A percentile compares a stretch with the other conserved stretches of the same genome.
Evolutionary conservation across 2,113 vertebrate species (phyloP).

Genomic region (Thunnus maccoyii): DNA sequence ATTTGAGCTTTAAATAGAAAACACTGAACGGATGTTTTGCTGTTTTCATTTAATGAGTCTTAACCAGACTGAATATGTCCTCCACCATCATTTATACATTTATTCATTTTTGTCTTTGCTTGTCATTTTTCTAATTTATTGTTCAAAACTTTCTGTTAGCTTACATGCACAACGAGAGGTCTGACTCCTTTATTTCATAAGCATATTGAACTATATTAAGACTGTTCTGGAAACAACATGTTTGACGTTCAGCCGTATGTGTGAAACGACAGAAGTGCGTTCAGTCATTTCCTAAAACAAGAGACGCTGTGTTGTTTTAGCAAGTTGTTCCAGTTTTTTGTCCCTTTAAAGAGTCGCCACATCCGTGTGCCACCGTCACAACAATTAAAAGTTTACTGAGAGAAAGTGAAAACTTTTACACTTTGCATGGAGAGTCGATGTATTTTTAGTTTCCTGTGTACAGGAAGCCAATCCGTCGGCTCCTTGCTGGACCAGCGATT

Average conservation of each 20-base stretch:
- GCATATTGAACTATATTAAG: background rate
- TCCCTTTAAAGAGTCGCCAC: slow-evolving; percentile 10
- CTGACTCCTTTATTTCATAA: slow-evolving; percentile 17
- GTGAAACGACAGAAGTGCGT: slow-evolving; percentile 35
- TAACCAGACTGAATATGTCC: too few relatives aligned
- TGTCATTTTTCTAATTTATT: background rate
- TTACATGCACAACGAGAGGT: background rate
- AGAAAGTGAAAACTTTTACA: slow-evolving; percentile 50
- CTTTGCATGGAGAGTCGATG: slow-evolving; percentile 13
- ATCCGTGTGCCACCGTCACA: slow-evolving; percentile 35
- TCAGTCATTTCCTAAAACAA: slow-evolving; percentile 43
- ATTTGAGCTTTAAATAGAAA: too few relatives aligned
- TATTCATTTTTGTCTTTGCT: background rate
- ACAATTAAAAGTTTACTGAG: slow-evolving; percentile 57
- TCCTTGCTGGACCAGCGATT: slow-evolving; percentile 28
- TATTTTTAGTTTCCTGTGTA: slow-evolving; percentile 57
- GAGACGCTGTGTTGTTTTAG: slow-evolving; percentile 12
- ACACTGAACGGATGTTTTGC: too few relatives aligned
- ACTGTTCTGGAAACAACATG: slow-evolving; percentile 23
- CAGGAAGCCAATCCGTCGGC: slow-evolving; percentile 28
- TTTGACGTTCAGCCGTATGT: slow-evolving; percentile 10
- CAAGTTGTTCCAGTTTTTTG: slow-evolving; percentile 48
- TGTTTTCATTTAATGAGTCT: too few relatives aligned
- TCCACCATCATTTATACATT: background rate
- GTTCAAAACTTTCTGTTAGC: slow-evolving; percentile 28